Base-by-base conservation (phyloP, 2,888 invertebrate genomes). In the Drosophila limbata region DNA sequence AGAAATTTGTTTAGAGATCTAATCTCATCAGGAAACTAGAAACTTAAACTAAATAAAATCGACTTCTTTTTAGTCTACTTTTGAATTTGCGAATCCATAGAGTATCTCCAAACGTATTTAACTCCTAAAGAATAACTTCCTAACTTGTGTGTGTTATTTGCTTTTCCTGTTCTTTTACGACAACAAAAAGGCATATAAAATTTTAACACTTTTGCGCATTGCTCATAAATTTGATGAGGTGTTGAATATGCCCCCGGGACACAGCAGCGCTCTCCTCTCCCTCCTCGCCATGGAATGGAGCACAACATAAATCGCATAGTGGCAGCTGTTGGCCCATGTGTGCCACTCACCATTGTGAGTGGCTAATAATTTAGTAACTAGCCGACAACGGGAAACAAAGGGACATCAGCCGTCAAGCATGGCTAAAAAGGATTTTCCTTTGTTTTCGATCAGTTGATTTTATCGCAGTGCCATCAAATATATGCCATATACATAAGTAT, bases 211-310 rank as follows among this genome's bases (percentile, higher is more conserved):
- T 79, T 73, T 69, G 61, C 76, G 72, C 73, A 79, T 61, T 79
- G 83, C 83, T 79, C 77, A 73, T 79, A 83, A 73, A 83, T 76
- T 80, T 83, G 50, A 80, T 70, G 80, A 76, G 67, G 75, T 66
- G 75, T 70, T 66, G 66, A 75, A 63, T 63, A 57, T 67, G 52
- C 67, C 80, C 52, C 52, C 31, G 60, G 62, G 75, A 57, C 44
- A 45, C 42, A 40, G 45, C 33, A 40, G 11, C 9, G 17, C 15
- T 10, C 21, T 21, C 21, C 21, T 21, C 42, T 10, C 33, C 11
- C 45, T 4, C 47, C 11, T 50, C 4, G 4, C 28, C 35, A 19
- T 4, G 35, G 28, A 47, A 42, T 40, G 35, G 33, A 59, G 53
- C 35, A 50, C 40, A 31, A 33, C 79, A 73, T 78, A 81, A 81